phyloP scores from a whole-genome alignment of 2,113 vertebrate genomes.

The Vidua macroura region DNA sequence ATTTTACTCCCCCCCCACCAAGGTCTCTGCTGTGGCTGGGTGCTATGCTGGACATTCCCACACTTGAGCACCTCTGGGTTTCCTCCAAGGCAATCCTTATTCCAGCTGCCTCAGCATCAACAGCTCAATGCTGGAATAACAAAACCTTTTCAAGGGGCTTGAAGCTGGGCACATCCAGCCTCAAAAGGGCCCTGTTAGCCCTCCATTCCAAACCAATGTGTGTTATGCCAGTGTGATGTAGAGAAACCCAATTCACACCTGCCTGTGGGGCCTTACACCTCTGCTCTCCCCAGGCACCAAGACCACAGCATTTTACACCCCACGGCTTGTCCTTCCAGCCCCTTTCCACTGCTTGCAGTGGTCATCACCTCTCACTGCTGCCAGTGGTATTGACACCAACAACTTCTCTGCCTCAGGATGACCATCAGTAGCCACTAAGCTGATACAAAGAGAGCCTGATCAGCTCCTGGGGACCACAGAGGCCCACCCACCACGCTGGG shows the following conservation, averaged over 20 bases:
- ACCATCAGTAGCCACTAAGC: background rate
- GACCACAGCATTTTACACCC: background rate
- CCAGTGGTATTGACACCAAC: background rate
- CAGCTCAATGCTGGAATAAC: background rate
- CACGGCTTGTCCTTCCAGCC: background rate
- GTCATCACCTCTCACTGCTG: background rate
- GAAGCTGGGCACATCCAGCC: background rate
- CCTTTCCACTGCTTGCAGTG: background rate
- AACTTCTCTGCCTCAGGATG: background rate
- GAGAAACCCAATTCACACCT: background rate
- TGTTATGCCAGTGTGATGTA: background rate
- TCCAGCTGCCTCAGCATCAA: background rate
- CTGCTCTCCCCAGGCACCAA: background rate
- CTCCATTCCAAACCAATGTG: background rate
- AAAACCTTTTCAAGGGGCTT: background rate
- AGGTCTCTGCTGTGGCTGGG: background rate
- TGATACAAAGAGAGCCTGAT: background rate
- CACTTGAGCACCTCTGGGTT: background rate
- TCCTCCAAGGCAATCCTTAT: background rate
- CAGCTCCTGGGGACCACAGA: background rate
- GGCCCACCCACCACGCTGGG: no score
- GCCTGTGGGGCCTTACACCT: fast-evolving
- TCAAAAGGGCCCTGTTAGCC: background rate
- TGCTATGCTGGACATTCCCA: background rate
- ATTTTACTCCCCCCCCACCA: background rate